A percentile compares a stretch with the other conserved stretches of the same genome.
Conservation (phyloP, 2,888 invertebrate genomes). For the Brachynemurus nebulosus region DNA sequence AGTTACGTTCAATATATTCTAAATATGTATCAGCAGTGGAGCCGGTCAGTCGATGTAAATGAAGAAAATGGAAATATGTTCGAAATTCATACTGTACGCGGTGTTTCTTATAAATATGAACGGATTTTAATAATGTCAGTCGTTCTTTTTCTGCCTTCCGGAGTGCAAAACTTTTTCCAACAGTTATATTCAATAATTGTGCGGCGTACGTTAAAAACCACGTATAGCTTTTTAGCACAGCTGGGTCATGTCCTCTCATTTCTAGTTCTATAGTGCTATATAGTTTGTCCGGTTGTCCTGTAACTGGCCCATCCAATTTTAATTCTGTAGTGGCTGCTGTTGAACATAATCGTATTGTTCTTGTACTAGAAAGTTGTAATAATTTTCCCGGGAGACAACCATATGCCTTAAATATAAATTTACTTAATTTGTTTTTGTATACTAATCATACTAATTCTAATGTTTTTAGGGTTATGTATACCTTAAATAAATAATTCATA, state of each 20-base stretch:
- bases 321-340: too few species aligned
- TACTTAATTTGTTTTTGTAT: too few species aligned
- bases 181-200: slow-evolving; percentile 61
- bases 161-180: slow-evolving; percentile 64
- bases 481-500: too few species aligned
- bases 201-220: slow-evolving; percentile 74
- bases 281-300: slow-evolving; percentile 65
- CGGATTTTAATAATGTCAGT: slow-evolving; percentile 71
- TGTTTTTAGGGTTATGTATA: too few species aligned
- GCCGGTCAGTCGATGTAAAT: slow-evolving; percentile 75
- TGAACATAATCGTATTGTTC: too few species aligned
- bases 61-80: slow-evolving; percentile 77
- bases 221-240: slow-evolving; percentile 77
- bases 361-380: too few species aligned
- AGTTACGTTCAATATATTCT: slow-evolving; percentile 90
- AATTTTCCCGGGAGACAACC: too few species aligned
- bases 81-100: slow-evolving; percentile 90
- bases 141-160: slow-evolving; percentile 61
- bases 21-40: slow-evolving; percentile 91
- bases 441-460: too few species aligned
- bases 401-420: too few species aligned
- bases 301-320: too few species aligned
- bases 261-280: slow-evolving; percentile 75
- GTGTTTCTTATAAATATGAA: slow-evolving; percentile 86
- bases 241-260: slow-evolving; percentile 73